Conservation (phyloP, 2,113 vertebrate species). For the Crotalus viridis region DNA sequence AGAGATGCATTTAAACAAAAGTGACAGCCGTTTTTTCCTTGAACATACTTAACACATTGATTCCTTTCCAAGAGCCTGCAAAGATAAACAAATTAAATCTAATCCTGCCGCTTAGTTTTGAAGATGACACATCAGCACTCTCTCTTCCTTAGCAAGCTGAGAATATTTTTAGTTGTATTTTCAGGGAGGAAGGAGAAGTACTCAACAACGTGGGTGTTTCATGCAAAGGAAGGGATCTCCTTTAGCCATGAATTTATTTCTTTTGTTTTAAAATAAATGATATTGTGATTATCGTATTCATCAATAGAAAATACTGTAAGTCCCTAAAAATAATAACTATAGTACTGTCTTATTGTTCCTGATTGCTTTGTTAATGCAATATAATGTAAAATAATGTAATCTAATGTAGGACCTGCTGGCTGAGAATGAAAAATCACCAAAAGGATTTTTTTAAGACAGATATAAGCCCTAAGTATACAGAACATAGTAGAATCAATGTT, state of each 20-base stretch:
- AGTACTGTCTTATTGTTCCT: background rate
- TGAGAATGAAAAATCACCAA: background rate
- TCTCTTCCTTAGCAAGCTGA: background rate
- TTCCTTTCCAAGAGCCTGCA: slow-evolving; percentile 7
- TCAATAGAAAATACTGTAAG: background rate
- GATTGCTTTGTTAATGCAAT: background rate
- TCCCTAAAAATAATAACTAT: background rate
- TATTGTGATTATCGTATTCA: background rate
- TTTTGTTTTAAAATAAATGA: background rate
- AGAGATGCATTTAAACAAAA: background rate
- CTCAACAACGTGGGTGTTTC: background rate
- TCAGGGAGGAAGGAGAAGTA: background rate
- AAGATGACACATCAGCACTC: background rate
- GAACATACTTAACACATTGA: rapidly evolving
- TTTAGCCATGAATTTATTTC: background rate
- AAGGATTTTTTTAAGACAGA: background rate
- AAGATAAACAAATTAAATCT: slow-evolving; percentile 24
- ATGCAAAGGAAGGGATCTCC: background rate
- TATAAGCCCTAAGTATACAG: background rate
- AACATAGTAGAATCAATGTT: background rate
- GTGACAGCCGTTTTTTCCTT: slow-evolving; percentile 15
- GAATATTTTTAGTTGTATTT: slow-evolving; percentile 11
- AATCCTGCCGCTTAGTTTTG: background rate
- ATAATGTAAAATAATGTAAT: background rate
- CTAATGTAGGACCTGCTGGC: background rate